Conservation (phyloP, 1,140 invertebrate species). For the Heliothis subflexa region DNA sequence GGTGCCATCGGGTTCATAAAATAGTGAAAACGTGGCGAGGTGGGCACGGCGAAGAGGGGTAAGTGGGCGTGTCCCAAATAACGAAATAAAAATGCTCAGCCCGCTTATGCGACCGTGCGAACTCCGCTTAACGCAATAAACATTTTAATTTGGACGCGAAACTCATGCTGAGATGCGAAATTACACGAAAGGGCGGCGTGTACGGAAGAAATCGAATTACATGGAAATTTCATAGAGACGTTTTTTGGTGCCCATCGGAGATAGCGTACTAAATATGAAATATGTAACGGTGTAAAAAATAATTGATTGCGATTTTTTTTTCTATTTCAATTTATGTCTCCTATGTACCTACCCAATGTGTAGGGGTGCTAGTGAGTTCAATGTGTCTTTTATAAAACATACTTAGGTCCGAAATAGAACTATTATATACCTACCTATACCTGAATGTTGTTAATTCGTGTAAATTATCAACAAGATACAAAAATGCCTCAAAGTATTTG, state of each 20-base stretch:
- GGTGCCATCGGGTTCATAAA: slow-evolving; percentile 70
- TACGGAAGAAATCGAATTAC: slow-evolving; percentile 74
- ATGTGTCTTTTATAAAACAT: no score
- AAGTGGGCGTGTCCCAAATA: slow-evolving; percentile 76
- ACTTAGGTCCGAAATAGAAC: no score
- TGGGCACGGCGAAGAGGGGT: slow-evolving; percentile 54
- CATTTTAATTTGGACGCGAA: slow-evolving; percentile 85
- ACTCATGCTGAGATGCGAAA: slow-evolving; percentile 83
- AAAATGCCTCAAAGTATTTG: no score
- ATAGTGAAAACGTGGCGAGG: slow-evolving; percentile 68
- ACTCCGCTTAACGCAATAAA: slow-evolving; percentile 84
- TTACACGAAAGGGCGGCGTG: slow-evolving; percentile 73
- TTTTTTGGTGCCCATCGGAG: slow-evolving; percentile 14
- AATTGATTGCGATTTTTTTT: background rate
- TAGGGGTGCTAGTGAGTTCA: no score
- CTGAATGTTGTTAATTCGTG: background rate
- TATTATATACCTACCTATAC: no score
- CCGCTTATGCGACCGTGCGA: slow-evolving; percentile 74
- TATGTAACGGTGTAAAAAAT: slow-evolving; percentile 11
- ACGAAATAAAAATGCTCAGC: slow-evolving; percentile 82
- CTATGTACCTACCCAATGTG: no score
- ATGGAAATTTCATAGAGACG: slow-evolving; percentile 64
- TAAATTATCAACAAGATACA: background rate
- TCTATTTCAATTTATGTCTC: no score
- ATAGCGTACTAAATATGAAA: slow-evolving; percentile 30